Evolutionary conservation across 2,888 invertebrate genomes (phyloP), one percentile per base, ranked within the genome.

Genomic region (Vanessa cardui): DNA sequence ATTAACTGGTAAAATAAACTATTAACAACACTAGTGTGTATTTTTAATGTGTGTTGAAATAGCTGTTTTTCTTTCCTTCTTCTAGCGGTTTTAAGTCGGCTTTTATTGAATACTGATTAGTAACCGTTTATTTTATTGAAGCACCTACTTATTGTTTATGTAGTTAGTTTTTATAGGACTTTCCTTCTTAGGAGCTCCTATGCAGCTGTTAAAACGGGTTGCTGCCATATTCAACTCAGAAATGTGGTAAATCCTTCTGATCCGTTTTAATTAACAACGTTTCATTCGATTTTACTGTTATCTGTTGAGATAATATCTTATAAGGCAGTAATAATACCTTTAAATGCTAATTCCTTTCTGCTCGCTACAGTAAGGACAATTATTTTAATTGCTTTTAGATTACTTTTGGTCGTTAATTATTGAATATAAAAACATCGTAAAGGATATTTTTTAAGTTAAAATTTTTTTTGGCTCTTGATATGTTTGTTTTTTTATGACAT

Each of bases 61-160:
- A 12, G 12, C 12, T 12, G 39, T 39, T 39, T 39, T 39, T 39
- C 39, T 9, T 39, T 39, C 12, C 12, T 39, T 39, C 54, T 67
- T 39, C 54, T 67, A 60, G 49, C 62, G 64, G 64, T 18, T 45
- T 58, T 21, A n/a, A 62, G 62, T 47, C 64, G 61, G 54, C 52
- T 65, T 44, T 49, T 74, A 76, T 75, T 64, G 59, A 58, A 64
- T 59, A 77, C 73, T 80, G 82, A 86, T 86, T 85, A 84, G 83
- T 80, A 80, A 80, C 80, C 81, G 84, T 84, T 87, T 87, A 86
- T 83, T 88, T 88, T 87, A 87, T 87, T 84, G 82, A 84, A 81
- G 83, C 84, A 81, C 84, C 83, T 81, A 85, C 83, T 83, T 87
- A 82, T 82, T 80, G 78, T 77, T 71, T 74, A 78, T 78, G 77